Conservation (phyloP, 2,797 vertebrate species). For the Argyrosomus regius region DNA sequence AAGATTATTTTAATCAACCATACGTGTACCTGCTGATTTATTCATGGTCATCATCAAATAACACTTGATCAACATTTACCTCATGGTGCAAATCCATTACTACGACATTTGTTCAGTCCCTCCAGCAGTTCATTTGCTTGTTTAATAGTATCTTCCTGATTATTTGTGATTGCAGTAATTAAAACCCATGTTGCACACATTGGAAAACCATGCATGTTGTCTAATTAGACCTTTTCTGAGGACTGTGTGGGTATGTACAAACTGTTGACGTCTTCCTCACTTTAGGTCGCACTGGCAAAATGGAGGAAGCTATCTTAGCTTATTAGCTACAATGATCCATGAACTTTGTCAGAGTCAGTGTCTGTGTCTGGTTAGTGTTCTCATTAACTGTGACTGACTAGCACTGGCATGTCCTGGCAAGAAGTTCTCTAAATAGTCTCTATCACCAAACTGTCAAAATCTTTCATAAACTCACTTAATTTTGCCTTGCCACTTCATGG, state of each 20-base stretch:
- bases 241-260: too few relatives aligned
- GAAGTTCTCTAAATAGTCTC: too few relatives aligned
- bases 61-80: background rate
- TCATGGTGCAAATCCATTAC: background rate
- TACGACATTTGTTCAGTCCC: background rate
- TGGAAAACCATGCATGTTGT: background rate
- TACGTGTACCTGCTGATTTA: conserved; percentile 3
- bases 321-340: background rate
- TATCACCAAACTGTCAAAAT: too few relatives aligned
- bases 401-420: background rate
- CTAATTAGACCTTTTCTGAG: background rate
- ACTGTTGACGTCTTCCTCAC: background rate
- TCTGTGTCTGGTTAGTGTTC: too few relatives aligned
- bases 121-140: background rate
- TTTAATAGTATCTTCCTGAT: background rate
- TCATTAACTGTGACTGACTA: background rate
- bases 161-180: background rate
- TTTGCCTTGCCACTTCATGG: too few relatives aligned
- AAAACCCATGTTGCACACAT: background rate
- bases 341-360: too few relatives aligned
- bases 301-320: background rate
- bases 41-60: background rate
- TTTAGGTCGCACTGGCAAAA: background rate
- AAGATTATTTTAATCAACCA: background rate
- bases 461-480: background rate